phyloP scores from a whole-genome alignment of 2,888 invertebrate species.

The Lasioglossum zephyrum region DNA sequence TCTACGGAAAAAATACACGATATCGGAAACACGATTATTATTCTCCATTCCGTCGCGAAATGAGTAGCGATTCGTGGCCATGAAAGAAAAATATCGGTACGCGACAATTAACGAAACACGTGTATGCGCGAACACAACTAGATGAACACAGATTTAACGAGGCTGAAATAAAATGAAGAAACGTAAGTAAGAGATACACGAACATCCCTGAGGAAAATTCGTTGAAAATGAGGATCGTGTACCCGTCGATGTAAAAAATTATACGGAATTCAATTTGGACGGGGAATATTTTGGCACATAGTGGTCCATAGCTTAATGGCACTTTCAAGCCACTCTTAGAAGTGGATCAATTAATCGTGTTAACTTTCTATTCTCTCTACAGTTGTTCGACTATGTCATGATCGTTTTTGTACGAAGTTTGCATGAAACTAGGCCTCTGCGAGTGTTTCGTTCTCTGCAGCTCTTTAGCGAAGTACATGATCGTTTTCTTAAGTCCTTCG shows the following conservation, averaged over 20 bases:
- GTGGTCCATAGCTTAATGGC: constrained; percentile 71
- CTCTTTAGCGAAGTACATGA: constrained; percentile 97
- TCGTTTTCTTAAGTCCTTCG: constrained; percentile 95
- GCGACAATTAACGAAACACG: constrained; percentile 28
- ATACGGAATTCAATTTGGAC: constrained; percentile 68
- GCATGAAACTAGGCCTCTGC: constrained; percentile 84
- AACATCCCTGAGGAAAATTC: not conserved
- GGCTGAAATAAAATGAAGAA: constrained; percentile 21
- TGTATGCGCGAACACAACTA: not conserved
- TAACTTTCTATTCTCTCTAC: constrained; percentile 50
- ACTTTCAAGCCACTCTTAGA: constrained; percentile 62
- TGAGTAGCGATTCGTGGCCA: constrained; percentile 19
- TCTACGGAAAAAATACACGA: constrained; percentile 16
- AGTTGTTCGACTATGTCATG: constrained; percentile 82
- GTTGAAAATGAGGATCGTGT: constrained; percentile 26
- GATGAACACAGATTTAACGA: not conserved
- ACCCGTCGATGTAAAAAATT: constrained; percentile 43
- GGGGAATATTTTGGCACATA: constrained; percentile 76
- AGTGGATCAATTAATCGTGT: constrained; percentile 56
- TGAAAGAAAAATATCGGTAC: constrained; percentile 2
- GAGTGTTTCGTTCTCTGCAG: constrained; percentile 88
- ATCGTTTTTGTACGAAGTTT: constrained; percentile 77
- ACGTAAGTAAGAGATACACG: not conserved
- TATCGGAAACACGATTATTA: constrained; percentile 27
- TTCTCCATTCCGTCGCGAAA: constrained; percentile 17